Evolutionary conservation across 2,888 invertebrate species (phyloP).

Genomic region (Agriotes lineatus): DNA sequence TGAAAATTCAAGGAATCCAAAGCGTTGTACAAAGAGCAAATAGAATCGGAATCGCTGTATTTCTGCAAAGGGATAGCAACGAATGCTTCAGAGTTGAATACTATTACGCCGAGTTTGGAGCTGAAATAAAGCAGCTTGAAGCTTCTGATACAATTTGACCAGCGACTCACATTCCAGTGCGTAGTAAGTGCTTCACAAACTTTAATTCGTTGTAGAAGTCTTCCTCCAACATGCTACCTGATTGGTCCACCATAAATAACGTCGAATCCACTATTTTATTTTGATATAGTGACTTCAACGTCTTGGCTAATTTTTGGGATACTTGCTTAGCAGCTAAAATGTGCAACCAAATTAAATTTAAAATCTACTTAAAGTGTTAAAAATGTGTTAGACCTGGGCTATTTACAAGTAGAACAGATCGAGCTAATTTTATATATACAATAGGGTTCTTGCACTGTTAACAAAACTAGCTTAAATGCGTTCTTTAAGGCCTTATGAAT

Average conservation of each 20-base stretch:
- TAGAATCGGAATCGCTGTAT: not conserved
- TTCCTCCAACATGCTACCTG: constrained; percentile 6
- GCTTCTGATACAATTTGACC: not conserved
- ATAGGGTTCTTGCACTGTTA: no score
- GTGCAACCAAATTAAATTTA: no score
- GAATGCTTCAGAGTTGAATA: constrained; percentile 9
- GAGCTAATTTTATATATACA: no score
- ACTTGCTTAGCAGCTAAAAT: not conserved
- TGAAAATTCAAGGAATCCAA: not conserved
- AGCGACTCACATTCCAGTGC: no score
- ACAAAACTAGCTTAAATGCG: no score
- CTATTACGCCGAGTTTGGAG: not conserved
- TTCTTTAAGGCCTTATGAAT: no score
- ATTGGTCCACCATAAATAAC: constrained; percentile 5
- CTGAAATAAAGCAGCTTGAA: not conserved
- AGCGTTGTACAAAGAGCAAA: not conserved
- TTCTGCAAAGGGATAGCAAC: not conserved
- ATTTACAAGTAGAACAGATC: no score
- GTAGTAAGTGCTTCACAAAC: constrained; percentile 2
- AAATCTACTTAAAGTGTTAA: no score
- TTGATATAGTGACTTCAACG: not conserved
- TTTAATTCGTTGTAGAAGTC: not conserved
- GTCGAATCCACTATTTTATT: not conserved
- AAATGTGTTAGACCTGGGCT: no score
- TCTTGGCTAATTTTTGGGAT: not conserved